Base-by-base conservation (phyloP, 2,113 vertebrate species). In the Megaceryle torquata region DNA sequence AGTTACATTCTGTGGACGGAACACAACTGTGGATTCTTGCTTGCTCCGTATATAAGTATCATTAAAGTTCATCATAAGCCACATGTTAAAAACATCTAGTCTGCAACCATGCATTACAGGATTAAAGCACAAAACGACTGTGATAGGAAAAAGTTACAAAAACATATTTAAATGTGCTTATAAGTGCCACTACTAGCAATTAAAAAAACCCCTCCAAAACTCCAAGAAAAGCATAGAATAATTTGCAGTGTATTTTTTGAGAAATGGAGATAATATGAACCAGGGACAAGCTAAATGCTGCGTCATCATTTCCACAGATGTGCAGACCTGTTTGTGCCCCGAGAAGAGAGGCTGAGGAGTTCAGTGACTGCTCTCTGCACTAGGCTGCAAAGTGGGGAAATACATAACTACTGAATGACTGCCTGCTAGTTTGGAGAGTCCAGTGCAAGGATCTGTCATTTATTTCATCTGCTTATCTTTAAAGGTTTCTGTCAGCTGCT, bases 1-100 rank as follows among this genome's bases (percentile, higher is more conserved):
- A 91, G 86, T 91, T 90, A 88, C 65, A 81, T 46, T 95, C 88
- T 67, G 19, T 15, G 64, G 17, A 77, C 59, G 96, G 95, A 97
- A 97, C 33, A 59, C 68, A 93, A 95, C 70, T 39, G 65, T 54
- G 46, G 91, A 87, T 82, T 86, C 88, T n/a, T 89, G 79, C 65
- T 80, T 78, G 91, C 88, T 92, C 28, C 2, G 2, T 71, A 84
- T 50, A 67, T 54, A 91, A 87, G 75, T 86, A 92, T 63, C 39
- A 76, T 37, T 50, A 59, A 88, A 93, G 83, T 89, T 91, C 84
- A 93, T 78, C 17, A 35, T 82, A 88, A 92, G 6, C 53, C 39
- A 81, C 77, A 39, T 1, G 10, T 53, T 93, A 89, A 89, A 91
- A 90, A 51, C 51, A 48, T 10, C 33, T 2, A 61, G 28, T 71